Evolutionary conservation across 2,797 vertebrate species (phyloP).

Genomic region (Sylvia borin): DNA sequence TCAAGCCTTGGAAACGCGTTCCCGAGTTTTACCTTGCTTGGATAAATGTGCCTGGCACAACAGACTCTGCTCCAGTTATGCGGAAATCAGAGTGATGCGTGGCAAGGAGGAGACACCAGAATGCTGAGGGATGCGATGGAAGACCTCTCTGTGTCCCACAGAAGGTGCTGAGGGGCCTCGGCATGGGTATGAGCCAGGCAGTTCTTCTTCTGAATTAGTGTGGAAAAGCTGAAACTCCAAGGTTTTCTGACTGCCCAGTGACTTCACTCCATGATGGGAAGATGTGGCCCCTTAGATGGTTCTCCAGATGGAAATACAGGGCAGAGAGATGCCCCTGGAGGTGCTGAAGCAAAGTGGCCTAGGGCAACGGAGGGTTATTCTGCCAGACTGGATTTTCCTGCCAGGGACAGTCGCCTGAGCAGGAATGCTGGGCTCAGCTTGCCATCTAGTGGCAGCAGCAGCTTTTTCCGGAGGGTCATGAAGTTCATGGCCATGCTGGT

Average conservation of each 20-base stretch:
- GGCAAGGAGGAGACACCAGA: background rate
- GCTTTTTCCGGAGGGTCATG: fast-evolving
- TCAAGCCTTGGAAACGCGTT: conserved; percentile 24
- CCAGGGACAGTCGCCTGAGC: fast-evolving
- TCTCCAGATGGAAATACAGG: background rate
- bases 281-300: fast-evolving
- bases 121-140: background rate
- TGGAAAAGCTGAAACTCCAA: background rate
- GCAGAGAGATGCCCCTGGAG: background rate
- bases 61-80: background rate
- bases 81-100: background rate
- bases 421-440: background rate
- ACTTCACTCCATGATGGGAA: background rate
- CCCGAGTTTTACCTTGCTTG: background rate
- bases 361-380: fast-evolving
- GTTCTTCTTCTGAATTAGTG: background rate
- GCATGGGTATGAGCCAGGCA: background rate
- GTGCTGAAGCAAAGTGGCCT: background rate
- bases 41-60: background rate
- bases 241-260: fast-evolving
- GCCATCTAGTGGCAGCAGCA: conserved; percentile 55
- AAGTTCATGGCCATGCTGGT: fast-evolving
- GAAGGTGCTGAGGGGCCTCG: fast-evolving
- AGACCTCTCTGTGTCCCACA: background rate
- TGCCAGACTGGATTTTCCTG: background rate